Evolutionary conservation across 2,113 vertebrate species (phyloP), one percentile per base, ranked within the genome.

Genomic region (Spermophilus dauricus): DNA sequence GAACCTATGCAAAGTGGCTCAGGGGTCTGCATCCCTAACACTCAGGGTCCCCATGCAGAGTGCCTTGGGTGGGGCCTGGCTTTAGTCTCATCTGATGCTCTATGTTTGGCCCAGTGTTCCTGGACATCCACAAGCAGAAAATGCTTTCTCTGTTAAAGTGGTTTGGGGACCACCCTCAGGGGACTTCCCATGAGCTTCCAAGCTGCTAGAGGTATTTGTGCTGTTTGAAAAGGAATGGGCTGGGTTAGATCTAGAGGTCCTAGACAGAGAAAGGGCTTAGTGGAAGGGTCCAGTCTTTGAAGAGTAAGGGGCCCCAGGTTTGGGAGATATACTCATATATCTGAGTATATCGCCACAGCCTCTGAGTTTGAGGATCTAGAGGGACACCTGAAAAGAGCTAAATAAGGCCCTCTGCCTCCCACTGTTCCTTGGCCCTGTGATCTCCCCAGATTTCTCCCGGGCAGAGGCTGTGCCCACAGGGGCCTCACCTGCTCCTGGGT

Each of bases 241-340:
- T 34, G 11, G 58, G 67, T 63, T 24, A 18, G 45, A 53, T 70
- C 78, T 77, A 39, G 45, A 58, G 30, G 82, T 70, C 53, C 58
- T 67, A 82, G 89, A 91, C 8, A 28, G 34, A 92, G 58, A 17
- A 51, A 81, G 86, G 73, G 73, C 22, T 39, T 30, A 24, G 93
- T n/a, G 58, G 67, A 83, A 97, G 34, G 39, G 32, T 56, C 14
- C 20, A 11, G 9, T 56, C n/a, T 95, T 51, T n/a, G 18, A 34
- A 48, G 32, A 70, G 24, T 8, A 0, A 10, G 45, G n/a, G 12
- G 11, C 18, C 30, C 14, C 1, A 2, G n/a, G 32, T 18, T 82
- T 39, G 69, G 56, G 63, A 9, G 5, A n/a, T 13, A 72, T 0
- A 73, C 28, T 37, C 37, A 37, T 37, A 37, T 37, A 37, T 37